phyloP scores from a whole-genome alignment of 2,797 vertebrate species.

The Adelosebastes latens region DNA sequence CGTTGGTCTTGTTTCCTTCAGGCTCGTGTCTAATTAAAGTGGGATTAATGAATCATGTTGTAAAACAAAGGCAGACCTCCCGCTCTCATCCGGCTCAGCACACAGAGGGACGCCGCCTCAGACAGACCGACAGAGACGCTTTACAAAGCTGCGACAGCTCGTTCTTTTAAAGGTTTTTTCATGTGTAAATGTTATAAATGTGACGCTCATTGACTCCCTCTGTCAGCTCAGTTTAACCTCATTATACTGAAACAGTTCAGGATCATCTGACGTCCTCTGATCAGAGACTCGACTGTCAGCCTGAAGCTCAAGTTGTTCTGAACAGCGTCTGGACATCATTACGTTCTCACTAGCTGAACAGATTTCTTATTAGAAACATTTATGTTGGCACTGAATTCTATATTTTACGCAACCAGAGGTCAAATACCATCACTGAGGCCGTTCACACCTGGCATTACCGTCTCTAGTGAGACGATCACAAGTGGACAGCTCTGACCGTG shows the following conservation, averaged over 20 bases:
- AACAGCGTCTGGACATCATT: background rate
- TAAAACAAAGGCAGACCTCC: conserved; percentile 17
- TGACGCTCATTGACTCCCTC: background rate
- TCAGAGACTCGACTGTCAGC: background rate
- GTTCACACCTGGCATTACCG: too few species aligned
- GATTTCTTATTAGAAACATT: background rate
- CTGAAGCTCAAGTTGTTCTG: background rate
- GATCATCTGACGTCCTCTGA: background rate
- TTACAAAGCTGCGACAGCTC: background rate
- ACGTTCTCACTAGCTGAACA: background rate
- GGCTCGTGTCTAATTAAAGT: conserved; percentile 41
- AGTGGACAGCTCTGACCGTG: too few species aligned
- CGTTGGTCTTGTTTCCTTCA: background rate
- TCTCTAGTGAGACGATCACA: too few species aligned
- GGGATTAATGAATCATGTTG: conserved; percentile 38
- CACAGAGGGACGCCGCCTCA: background rate
- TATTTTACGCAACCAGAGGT: background rate
- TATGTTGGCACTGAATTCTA: background rate
- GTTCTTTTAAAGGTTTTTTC: background rate
- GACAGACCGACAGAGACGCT: background rate
- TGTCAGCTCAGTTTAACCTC: background rate
- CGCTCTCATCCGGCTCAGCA: background rate
- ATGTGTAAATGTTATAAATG: background rate
- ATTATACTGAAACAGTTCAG: background rate
- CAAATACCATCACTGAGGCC: too few species aligned